Evolutionary conservation across 64 coral and sea anemone genomes (phyloP), one percentile per base, ranked within the genome.

Genomic region (Montipora sp.): DNA sequence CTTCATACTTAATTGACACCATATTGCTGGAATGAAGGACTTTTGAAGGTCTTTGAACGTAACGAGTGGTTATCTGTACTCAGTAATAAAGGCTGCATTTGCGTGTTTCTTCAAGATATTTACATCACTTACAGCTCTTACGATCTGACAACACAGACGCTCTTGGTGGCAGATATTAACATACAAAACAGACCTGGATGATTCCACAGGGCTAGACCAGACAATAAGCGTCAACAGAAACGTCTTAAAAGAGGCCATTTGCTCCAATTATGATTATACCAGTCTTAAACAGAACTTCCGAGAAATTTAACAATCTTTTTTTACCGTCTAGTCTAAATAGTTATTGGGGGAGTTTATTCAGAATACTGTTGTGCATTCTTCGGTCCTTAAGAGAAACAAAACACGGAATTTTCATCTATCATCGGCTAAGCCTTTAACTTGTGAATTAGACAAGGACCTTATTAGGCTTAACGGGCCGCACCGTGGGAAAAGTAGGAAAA

Each of bases 361-460:
- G 10, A 19, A 69, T 16, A 47, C 47, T 3, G 43, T 10, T 51
- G 0, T 2, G 46, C 82, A 85, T 85, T 85, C 8, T 85, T 85
- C 82, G 82, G 82, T 51, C 63, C 65, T 71, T 85, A 20, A 85
- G 82, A 71, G 82, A 70, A 85, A 85, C 82, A 21, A 19, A 71
- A 85, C 45, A 85, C 82, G 60, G 10, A 8, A 63, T 72, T 85
- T 50, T 59, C 44, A 14, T 85, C 82, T 49, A n/a, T 85, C 82
- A 70, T 50, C 82, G 82, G 8, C 43, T 70, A 49, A 66, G 82
- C 46, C 45, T 71, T 59, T 21, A 67, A 50, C 61, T 50, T 71
- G 61, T 51, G 59, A 51, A 85, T 85, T 85, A 85, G 43, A 49
- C 82, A 71, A 71, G 82, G 82, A 57, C 53, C 53, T 69, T 65